Conservation (phyloP, 2,113 vertebrate genomes). For the western clawed frog (Xenopus tropicalis) region UCB_Xtro_10.0 CM004450.2:42705501-42706000, state of each 20-base stretch:
- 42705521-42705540: neutral
- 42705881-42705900: constrained; percentile 7
- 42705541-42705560: constrained; percentile 12
- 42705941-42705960: neutral
- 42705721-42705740: constrained; percentile 7
- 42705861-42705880: constrained; percentile 39
- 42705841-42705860: constrained; percentile 31
- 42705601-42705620: constrained; percentile 33
- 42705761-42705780: constrained; percentile 30
- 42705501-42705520: neutral
- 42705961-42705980: no score
- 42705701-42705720: constrained; percentile 14
- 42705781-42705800: constrained; percentile 34
- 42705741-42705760: constrained; percentile 29
- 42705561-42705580: constrained; percentile 13
- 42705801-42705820: constrained; percentile 34
- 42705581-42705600: constrained; percentile 30
- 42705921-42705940: neutral
- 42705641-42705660: constrained; percentile 14
- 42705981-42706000: no score
- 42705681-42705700: neutral
- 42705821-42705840: constrained; percentile 43
- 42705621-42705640: constrained; percentile 30
- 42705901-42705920: neutral
- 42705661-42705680: constrained; percentile 24